Evolutionary conservation across 1,140 invertebrate genomes (phyloP).

Genomic region (Drosophila mauritiana): DNA sequence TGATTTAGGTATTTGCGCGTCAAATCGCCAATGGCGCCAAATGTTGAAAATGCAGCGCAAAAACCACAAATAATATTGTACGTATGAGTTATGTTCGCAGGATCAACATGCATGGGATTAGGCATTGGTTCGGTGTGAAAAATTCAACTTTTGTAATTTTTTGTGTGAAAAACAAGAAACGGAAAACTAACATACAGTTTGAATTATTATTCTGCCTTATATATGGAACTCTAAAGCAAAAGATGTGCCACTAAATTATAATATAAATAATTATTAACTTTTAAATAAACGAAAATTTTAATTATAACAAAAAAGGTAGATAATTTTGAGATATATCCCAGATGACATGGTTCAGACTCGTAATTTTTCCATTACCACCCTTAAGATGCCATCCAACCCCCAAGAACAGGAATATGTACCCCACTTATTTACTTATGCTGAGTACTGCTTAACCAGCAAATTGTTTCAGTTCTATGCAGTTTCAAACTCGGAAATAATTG

Average conservation of each 20-base stretch:
- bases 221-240: too few species aligned
- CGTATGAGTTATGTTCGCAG: conserved; percentile 58
- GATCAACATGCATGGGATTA: conserved; percentile 46
- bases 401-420: conserved; percentile 15
- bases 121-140: neutral
- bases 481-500: conserved; percentile 32
- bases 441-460: conserved; percentile 20
- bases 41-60: conserved; percentile 14
- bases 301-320: neutral
- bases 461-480: conserved; percentile 8
- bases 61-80: conserved; percentile 37
- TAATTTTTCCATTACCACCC: conserved; percentile 11
- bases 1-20: conserved; percentile 58
- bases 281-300: neutral
- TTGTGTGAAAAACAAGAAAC: conserved; percentile 10
- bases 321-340: too few species aligned
- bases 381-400: conserved; percentile 10
- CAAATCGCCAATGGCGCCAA: conserved; percentile 44
- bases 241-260: too few species aligned
- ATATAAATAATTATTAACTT: too few species aligned
- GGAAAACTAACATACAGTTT: conserved; percentile 17
- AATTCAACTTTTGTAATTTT: conserved; percentile 14
- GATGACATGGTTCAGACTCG: too few species aligned
- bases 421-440: conserved; percentile 19
- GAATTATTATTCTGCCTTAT: conserved; percentile 13